These are phyloP conservation scores for Drosophila watanabei DNA, from an alignment of 1,140 invertebrate genomes.

Conservation along the genomic window DNA sequence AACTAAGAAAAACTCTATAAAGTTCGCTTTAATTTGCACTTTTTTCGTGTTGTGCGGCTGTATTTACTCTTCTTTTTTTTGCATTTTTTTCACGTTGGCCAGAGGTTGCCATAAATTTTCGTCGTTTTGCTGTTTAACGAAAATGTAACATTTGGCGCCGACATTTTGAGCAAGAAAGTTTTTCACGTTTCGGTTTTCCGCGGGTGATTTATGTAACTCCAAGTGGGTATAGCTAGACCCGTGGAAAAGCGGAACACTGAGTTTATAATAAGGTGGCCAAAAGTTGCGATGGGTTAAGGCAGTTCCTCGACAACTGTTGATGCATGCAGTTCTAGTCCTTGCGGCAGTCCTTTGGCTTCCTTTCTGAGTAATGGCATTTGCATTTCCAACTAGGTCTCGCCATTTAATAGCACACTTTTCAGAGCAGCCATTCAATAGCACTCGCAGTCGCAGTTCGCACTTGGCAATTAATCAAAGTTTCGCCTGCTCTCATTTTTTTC, in stretches of 20 bases:
- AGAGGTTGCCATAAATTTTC: constrained; percentile 45
- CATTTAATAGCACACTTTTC: constrained; percentile 41
- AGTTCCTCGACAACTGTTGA: constrained; percentile 64
- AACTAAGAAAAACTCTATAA: neutral
- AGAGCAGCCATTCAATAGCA: constrained; percentile 13
- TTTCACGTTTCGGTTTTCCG: constrained; percentile 49
- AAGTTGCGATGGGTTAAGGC: constrained; percentile 53
- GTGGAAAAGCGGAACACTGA: constrained; percentile 25
- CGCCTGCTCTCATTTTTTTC: neutral
- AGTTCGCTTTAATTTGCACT: neutral
- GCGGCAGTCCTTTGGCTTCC: neutral
- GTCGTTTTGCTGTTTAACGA: constrained; percentile 59
- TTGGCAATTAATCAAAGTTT: constrained; percentile 44
- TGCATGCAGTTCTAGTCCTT: constrained; percentile 6
- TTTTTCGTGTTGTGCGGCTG: constrained; percentile 10
- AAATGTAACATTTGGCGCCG: constrained; percentile 75
- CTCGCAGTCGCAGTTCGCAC: constrained; percentile 6
- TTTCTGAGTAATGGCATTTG: constrained; percentile 39
- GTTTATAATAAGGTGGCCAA: constrained; percentile 63
- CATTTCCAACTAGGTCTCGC: constrained; percentile 6
- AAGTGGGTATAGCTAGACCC: constrained; percentile 14
- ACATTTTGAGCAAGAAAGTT: constrained; percentile 67
- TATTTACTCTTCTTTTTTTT: constrained; percentile 13
- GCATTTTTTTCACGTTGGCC: constrained; percentile 8
- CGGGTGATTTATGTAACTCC: constrained; percentile 68